Evolutionary conservation across 2,888 invertebrate species (phyloP), one percentile per base, ranked within the genome.

Genomic region (Dascillus cervinus): DNA sequence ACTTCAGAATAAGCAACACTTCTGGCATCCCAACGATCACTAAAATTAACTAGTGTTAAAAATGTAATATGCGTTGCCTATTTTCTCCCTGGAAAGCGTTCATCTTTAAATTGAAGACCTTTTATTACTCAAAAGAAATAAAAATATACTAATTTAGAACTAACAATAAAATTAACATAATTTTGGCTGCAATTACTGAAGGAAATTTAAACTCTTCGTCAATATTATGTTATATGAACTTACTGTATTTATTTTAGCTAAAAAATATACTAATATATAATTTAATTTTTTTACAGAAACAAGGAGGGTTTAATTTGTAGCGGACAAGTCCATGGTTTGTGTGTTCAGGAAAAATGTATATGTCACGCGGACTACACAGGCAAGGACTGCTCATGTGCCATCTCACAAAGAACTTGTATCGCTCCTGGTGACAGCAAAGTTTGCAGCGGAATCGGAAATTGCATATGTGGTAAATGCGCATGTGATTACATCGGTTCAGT

Each of bases 361-460:
- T 91, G 78, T 64, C 66, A 69, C 2, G 56, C 60, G 0, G 77
- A 72, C 8, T 79, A 74, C 72, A 63, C 65, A 13, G 76, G 75
- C 3, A 59, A 61, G 2, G 66, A 69, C 1, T 80, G 80, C 50
- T 71, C 75, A 44, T 80, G 80, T 44, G 59, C 69, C 3, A 56
- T 55, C 3, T 58, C 56, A n/a, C 60, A 50, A 1, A 67, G 70
- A 26, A 59, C 66, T 1, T 80, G 80, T 49, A 55, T 63, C 4
- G 66, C 72, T 1, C 73, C 75, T 0, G 71, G 68, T 1, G 53
- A 58, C 0, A 60, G 65, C 5, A 64, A 65, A 11, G 55, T 75
- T 3, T 88, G 87, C 55, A 83, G 81, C 1, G 79, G 76, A 0
- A 74, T 77, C 15, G 92, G 92, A 1, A 66, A 67, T 2, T 92